phyloP scores from a whole-genome alignment of 2,888 invertebrate species.

The Eupithecia dodoneata region DNA sequence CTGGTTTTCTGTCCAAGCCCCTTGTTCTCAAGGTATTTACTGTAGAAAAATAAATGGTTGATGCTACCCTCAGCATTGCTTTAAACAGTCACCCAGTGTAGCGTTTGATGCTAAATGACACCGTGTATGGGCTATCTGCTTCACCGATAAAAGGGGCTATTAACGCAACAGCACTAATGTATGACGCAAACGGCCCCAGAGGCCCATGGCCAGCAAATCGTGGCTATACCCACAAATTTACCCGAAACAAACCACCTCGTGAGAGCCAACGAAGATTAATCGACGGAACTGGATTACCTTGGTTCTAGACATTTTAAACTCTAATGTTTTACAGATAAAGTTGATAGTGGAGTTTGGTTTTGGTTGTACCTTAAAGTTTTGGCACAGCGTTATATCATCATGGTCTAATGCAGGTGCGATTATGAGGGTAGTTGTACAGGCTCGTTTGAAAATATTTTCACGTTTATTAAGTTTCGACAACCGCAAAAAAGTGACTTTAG shows the following conservation, averaged over 20 bases:
- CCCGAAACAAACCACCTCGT: slow-evolving; percentile 78
- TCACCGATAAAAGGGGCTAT: slow-evolving; percentile 67
- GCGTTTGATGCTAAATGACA: neutral
- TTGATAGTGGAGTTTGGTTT: slow-evolving; percentile 36
- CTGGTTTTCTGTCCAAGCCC: neutral
- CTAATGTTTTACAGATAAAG: slow-evolving; percentile 51
- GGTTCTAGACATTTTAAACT: slow-evolving; percentile 56
- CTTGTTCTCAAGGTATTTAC: neutral
- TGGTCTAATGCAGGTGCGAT: slow-evolving; percentile 53
- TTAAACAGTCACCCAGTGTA: neutral
- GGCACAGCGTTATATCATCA: slow-evolving; percentile 63
- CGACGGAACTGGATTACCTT: slow-evolving; percentile 71
- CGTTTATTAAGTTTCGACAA: neutral
- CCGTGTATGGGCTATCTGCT: neutral
- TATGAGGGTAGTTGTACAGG: slow-evolving; percentile 10
- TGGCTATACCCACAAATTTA: slow-evolving; percentile 76
- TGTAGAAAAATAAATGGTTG: neutral
- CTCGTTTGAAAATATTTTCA: slow-evolving; percentile 1
- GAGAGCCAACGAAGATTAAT: slow-evolving; percentile 78
- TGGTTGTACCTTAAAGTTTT: slow-evolving; percentile 63
- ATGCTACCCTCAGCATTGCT: neutral
- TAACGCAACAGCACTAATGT: slow-evolving; percentile 75
- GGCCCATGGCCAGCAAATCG: slow-evolving; percentile 73
- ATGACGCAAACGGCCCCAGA: slow-evolving; percentile 73
- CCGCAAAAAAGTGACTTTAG: neutral